These are phyloP conservation scores for Gambusia holbrooki DNA, from an alignment of 2,113 vertebrate species.

Conservation along the genomic window DNA sequence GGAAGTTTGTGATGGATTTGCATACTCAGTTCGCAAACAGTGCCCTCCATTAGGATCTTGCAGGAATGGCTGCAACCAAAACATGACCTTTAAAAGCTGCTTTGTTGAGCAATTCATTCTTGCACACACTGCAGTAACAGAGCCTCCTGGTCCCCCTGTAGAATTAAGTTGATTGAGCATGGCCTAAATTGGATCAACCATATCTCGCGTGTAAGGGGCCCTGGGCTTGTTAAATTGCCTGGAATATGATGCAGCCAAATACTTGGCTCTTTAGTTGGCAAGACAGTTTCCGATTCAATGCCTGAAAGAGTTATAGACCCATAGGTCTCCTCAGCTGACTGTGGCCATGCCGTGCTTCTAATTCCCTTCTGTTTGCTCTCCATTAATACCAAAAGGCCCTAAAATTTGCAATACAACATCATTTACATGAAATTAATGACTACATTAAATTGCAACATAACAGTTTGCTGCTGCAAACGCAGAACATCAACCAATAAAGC, in stretches of 20 bases:
- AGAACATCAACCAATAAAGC: neutral
- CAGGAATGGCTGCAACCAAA: constrained; percentile 57
- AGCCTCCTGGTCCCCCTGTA: constrained; percentile 56
- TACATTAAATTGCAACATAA: neutral
- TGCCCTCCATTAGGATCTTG: constrained; percentile 58
- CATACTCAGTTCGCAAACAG: constrained; percentile 59
- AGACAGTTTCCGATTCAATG: constrained; percentile 48
- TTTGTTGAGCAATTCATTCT: constrained; percentile 72
- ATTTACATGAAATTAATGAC: neutral
- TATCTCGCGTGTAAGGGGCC: constrained; percentile 57
- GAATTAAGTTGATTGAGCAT: constrained; percentile 78
- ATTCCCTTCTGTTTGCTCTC: constrained; percentile 4
- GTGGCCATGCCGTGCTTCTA: constrained; percentile 35
- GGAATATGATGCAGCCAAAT: constrained; percentile 57
- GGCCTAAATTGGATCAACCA: constrained; percentile 76
- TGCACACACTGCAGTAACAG: constrained; percentile 70
- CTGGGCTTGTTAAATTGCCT: constrained; percentile 57
- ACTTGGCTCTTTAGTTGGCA: constrained; percentile 45
- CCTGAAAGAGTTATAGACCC: constrained; percentile 42
- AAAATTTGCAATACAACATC: neutral
- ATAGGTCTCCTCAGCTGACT: constrained; percentile 39
- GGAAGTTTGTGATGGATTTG: constrained; percentile 70
- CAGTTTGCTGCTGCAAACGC: neutral
- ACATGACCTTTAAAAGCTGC: constrained; percentile 82
- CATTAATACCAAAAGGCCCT: neutral